Conservation (phyloP, 2,113 vertebrate species). For the Charina bottae region DNA sequence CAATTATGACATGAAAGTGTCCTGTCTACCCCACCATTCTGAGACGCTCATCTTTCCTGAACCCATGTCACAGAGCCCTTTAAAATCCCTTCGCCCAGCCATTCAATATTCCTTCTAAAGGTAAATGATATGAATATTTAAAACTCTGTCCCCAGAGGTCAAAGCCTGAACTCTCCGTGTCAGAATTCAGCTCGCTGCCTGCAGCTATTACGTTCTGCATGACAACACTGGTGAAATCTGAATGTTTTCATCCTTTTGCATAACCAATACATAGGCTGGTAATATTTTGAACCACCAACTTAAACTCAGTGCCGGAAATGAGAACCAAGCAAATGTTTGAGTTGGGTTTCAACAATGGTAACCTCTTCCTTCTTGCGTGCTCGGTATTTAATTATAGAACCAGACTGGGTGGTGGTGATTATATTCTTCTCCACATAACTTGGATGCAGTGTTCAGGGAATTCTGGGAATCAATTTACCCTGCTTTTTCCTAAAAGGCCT, state of each 20-base stretch:
- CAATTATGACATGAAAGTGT: neutral
- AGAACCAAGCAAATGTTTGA: neutral
- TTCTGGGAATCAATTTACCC: neutral
- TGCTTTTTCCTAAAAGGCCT: neutral
- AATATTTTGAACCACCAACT: neutral
- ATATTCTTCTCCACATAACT: neutral
- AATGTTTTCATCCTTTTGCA: neutral
- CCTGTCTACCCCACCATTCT: neutral
- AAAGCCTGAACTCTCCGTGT: neutral
- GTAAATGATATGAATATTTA: conserved; percentile 26
- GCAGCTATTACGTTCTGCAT: neutral
- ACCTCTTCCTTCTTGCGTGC: neutral
- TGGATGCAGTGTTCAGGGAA: neutral
- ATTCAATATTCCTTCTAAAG: conserved; percentile 35
- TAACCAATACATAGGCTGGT: neutral
- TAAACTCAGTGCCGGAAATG: neutral
- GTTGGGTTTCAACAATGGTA: neutral
- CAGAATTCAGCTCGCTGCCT: neutral
- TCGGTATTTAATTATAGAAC: neutral
- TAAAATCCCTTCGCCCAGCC: conserved; percentile 11
- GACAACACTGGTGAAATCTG: neutral
- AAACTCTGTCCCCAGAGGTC: conserved; percentile 2
- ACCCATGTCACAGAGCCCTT: neutral
- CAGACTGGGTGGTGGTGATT: neutral
- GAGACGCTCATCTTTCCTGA: neutral